Evolutionary conservation across 2,797 vertebrate species (phyloP), one percentile per base, ranked within the genome.

Genomic region (Hipposideros larvatus): DNA sequence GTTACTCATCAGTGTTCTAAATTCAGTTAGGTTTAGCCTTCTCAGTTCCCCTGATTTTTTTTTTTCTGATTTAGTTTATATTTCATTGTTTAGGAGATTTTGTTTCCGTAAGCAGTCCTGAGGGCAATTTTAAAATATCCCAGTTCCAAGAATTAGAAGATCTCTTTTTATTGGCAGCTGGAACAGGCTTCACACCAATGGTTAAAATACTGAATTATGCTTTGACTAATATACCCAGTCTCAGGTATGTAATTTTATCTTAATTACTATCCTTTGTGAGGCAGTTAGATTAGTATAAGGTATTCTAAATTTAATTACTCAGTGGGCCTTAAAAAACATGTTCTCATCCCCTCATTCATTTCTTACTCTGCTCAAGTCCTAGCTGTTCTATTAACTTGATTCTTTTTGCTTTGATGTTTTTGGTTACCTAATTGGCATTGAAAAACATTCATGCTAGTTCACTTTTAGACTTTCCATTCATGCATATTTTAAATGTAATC

Each of bases 101-200:
- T 94, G 71, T 99, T 98, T 98, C 97, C 4, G 61, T 99, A 48
- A 99, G 99, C 92, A 98, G 97, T 98, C 99, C 99, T 41, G 99
- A 99, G 93, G 99, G 99, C 37, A 97, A 96, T 95, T 99, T 99
- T 97, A 98, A 98, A 96, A 98, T 98, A 86, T 98, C 98, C 0
- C 98, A 98, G 79, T 97, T 99, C 80, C 98, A 98, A 91, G 98
- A 98, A 94, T 97, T 99, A 98, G 99, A 99, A 97, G 98, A 99
- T 95, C 98, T 99, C 59, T 99, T 99, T 98, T 98, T 99, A 66
- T 86, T 99, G 97, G 99, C 99, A 91, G 99, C 99, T 51, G 99
- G 99, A 84, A 99, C 99, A 31, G 99, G 99, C 86, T 99, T 99
- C 98, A 99, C 99, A 9, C 99, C 99, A 55, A 99, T 99, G 99